Base-by-base conservation (phyloP, 2,888 invertebrate species). In the Cantharis nigra region DNA sequence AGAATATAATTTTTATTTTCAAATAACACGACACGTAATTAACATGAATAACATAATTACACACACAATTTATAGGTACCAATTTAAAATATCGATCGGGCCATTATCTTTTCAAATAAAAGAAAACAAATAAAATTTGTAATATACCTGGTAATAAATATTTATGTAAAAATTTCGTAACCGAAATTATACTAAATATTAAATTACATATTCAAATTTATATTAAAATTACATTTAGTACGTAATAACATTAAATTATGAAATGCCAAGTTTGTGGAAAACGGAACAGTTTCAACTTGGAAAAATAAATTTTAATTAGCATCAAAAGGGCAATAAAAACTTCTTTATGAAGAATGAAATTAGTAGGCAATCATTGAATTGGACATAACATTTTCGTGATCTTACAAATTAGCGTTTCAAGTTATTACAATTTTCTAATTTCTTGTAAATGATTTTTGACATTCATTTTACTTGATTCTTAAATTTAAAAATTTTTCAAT, bases 1-100 rank as follows among this genome's bases (percentile, higher is more conserved):
- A 72, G 71, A 71, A 69, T 76, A 63, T 30, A 69, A 76, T 76
- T 76, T 71, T 33, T 72, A 63, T 65, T 49, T 76, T 72, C 64
- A 76, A 75, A 69, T 30, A 72, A 67, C 75, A 76, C 75, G 65
- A 69, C 72, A 72, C 28, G 71, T 71, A 65, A 72, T 76, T 72
- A 72, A 71, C 64, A 65, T 72, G 72, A 71, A 71, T 67, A 76
- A 69, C 69, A 69, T 74, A 74, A 74, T 74, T 74, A 74, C 62
- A 63, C 69, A 67, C 26, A 67, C 49, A 49, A 49, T 49, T 49
- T 20, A 67, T 67, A 67, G 65, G 69, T 64, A 26, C 74, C 49
- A 49, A 49, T 49, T 74, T 69, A 74, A 74, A 70, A 70, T 69
- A 69, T 28, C 16, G 63, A 69, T 63, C 63, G 64, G 67, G 67